Evolutionary conservation across 1,140 invertebrate species (phyloP).

Genomic region (Parasteatoda tepidariorum): DNA sequence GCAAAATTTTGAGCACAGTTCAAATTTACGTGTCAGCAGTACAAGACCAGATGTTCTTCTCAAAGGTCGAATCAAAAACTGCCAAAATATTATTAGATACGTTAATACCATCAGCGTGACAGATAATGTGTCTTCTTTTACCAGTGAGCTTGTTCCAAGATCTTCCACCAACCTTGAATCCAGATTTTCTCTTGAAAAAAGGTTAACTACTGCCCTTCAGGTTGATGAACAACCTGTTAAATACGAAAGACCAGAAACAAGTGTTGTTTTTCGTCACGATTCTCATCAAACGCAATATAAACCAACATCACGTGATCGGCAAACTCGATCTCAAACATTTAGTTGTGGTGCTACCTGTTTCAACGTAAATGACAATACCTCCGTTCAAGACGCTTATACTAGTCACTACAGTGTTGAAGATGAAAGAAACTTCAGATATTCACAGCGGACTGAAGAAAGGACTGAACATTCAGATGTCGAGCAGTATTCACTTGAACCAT

Average conservation of each 20-base stretch:
- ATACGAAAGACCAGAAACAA: not conserved
- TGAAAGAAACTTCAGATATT: not conserved
- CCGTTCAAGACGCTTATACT: not conserved
- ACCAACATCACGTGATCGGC: not conserved
- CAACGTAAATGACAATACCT: conserved; percentile 13
- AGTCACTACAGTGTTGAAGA: not conserved
- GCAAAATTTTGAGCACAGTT: conserved; percentile 75
- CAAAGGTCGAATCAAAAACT: conserved; percentile 17
- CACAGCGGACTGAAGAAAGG: not conserved
- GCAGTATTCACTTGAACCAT: conserved; percentile 30
- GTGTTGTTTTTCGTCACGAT: too few relatives aligned
- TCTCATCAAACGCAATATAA: not conserved
- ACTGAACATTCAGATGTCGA: conserved; percentile 36
- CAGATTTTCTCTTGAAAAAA: not conserved
- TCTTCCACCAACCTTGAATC: not conserved
- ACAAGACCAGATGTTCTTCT: conserved; percentile 23
- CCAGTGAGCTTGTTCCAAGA: not conserved
- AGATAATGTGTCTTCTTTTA: conserved; percentile 6
- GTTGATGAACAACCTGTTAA: not conserved
- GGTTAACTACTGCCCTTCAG: too few relatives aligned
- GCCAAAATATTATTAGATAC: conserved; percentile 42
- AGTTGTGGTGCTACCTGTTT: not conserved
- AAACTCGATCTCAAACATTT: not conserved
- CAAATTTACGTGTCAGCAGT: conserved; percentile 34
- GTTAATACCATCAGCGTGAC: conserved; percentile 30